phyloP scores from a whole-genome alignment of 1,140 invertebrate genomes.

The Macrobrachium rosenbergii region DNA sequence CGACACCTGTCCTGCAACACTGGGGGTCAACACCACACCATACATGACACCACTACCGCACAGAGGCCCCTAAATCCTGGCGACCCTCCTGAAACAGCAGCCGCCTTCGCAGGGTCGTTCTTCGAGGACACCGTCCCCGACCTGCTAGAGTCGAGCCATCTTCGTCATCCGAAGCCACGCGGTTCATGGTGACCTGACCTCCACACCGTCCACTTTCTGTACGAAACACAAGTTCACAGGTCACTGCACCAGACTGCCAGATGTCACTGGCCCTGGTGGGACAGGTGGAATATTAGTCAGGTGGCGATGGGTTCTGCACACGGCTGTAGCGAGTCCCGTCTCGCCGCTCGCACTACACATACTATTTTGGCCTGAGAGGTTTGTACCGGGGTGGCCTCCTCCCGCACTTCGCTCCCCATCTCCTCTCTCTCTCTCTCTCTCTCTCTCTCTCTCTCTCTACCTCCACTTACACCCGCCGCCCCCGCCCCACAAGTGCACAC shows the following conservation, averaged over 20 bases:
- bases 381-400: conserved; percentile 26
- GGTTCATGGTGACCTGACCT: conserved; percentile 42
- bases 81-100: background rate
- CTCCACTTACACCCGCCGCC: background rate
- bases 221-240: conserved; percentile 5
- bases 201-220: conserved; percentile 22
- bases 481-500: background rate
- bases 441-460: background rate
- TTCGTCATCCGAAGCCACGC: conserved; percentile 7
- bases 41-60: conserved; percentile 53
- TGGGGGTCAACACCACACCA: conserved; percentile 36
- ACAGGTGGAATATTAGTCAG: conserved; percentile 34
- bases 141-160: background rate
- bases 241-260: conserved; percentile 23
- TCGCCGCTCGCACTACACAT: conserved; percentile 56
- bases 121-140: conserved; percentile 27
- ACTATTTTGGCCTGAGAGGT: conserved; percentile 54
- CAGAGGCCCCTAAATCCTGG: conserved; percentile 5
- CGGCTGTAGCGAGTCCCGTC: conserved; percentile 43
- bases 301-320: conserved; percentile 44
- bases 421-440: background rate
- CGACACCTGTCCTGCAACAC: conserved; percentile 54
- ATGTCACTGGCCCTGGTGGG: conserved; percentile 9
- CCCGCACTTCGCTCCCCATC: background rate
- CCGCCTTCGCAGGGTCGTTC: background rate